phyloP scores from a whole-genome alignment of 2,113 vertebrate species.

The Corynorhinus townsendii region DNA sequence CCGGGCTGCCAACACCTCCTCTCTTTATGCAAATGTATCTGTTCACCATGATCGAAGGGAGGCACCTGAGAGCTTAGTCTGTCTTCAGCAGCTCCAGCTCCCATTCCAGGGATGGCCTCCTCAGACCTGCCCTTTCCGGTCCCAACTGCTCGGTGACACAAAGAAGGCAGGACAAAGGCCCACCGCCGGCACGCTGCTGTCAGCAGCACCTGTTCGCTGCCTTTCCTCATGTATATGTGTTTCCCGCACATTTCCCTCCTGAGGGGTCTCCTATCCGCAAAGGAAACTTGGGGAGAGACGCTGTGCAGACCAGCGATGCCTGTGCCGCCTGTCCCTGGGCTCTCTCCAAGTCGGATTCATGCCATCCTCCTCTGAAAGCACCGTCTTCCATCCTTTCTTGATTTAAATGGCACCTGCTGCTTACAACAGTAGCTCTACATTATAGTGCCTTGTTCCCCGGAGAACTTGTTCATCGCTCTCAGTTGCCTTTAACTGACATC shows the following conservation, averaged over 20 bases:
- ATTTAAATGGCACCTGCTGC: slow-evolving; percentile 14
- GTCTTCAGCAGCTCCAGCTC: background rate
- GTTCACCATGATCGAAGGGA: background rate
- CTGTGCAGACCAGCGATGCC: slow-evolving; percentile 27
- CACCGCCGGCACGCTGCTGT: background rate
- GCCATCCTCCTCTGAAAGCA: slow-evolving; percentile 36
- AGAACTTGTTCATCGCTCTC: background rate
- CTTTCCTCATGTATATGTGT: background rate
- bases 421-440: background rate
- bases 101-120: background rate
- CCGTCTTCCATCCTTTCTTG: background rate
- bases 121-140: background rate
- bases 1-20: background rate
- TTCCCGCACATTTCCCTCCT: background rate
- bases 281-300: slow-evolving; percentile 47
- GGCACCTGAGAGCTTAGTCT: background rate
- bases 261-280: background rate
- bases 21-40: background rate
- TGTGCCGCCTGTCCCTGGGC: background rate
- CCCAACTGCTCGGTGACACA: background rate
- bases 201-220: background rate
- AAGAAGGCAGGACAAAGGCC: background rate
- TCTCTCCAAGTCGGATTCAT: slow-evolving; percentile 32
- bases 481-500: background rate
- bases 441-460: background rate